Evolutionary conservation across 1,140 invertebrate genomes (phyloP), one percentile per base, ranked within the genome.

Genomic region (Drosophila arizonae): DNA sequence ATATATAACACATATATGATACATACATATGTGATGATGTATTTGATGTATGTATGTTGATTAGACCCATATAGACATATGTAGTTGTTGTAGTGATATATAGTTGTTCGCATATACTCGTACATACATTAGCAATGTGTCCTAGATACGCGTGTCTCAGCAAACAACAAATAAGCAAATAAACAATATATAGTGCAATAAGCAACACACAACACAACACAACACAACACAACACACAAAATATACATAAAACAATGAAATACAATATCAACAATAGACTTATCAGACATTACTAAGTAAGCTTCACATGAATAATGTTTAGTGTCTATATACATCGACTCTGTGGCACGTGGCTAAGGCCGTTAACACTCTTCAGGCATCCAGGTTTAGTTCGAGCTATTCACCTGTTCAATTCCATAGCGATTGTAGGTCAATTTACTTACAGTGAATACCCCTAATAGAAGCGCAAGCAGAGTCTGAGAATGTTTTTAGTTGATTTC

Each of bases 1-100:
- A 50, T 26, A n/a, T 30, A 15, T 30, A n/a, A n/a, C n/a, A 8
- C 9, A 2, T 33, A 36, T 9, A 36, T 36, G 9, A 9, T 2
- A 54, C 50, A 9, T 2, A 54, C 50, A 60, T 45, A 56, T n/a
- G 50, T 28, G 36, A 11, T 39, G 41, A 51, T 56, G 21, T 65
- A 56, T 17, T 50, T 6, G 33, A 68, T 52, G 46, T 24, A 24
- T 30, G 28, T 61, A 52, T 30, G 17, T 33, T 17, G 30, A 15
- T 28, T 52, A 52, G 36, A 28, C 11, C 24, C 45, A 28, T 43
- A 52, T 43, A 52, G 15, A 24, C n/a, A 17, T 48, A 36, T 69
- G 58, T 69, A 55, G 58, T 63, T 70, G 67, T 63, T 63, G 67
- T 70, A 54, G 67, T 46, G 30, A 52, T 28, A 52, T 28, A 28